Evolutionary conservation across 1,140 invertebrate species (phyloP).

Genomic region (Stegodyphus dumicola): DNA sequence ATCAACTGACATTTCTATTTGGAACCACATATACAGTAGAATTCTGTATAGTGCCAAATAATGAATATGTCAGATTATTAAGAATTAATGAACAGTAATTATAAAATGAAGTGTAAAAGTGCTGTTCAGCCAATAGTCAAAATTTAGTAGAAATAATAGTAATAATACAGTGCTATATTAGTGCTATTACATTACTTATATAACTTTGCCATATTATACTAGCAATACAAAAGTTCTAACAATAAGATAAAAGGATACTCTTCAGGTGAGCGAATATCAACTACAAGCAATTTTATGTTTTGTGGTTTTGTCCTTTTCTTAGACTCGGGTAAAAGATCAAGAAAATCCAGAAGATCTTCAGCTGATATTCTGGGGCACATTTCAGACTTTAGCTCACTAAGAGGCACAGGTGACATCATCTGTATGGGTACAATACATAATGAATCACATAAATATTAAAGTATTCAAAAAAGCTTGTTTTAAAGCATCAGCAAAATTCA

Average conservation of each 20-base stretch:
- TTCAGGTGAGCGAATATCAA: constrained; percentile 80
- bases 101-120: no score
- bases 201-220: background rate
- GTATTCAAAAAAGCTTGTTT: no score
- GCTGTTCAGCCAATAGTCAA: no score
- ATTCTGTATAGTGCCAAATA: no score
- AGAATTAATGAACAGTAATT: no score
- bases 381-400: constrained; percentile 78
- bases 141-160: no score
- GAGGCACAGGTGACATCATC: constrained; percentile 78
- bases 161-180: background rate
- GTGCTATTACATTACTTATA: background rate
- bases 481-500: no score
- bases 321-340: constrained; percentile 75
- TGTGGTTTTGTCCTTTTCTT: constrained; percentile 69
- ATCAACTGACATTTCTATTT: no score
- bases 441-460: no score
- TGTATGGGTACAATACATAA: constrained; percentile 65
- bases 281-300: constrained; percentile 77
- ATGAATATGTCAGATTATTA: no score
- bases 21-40: no score
- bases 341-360: constrained; percentile 82
- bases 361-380: constrained; percentile 85
- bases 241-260: constrained; percentile 73
- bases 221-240: background rate